Evolutionary conservation across 2,888 invertebrate species (phyloP), one percentile per base, ranked within the genome.

Genomic region (Ectemnius continuus): DNA sequence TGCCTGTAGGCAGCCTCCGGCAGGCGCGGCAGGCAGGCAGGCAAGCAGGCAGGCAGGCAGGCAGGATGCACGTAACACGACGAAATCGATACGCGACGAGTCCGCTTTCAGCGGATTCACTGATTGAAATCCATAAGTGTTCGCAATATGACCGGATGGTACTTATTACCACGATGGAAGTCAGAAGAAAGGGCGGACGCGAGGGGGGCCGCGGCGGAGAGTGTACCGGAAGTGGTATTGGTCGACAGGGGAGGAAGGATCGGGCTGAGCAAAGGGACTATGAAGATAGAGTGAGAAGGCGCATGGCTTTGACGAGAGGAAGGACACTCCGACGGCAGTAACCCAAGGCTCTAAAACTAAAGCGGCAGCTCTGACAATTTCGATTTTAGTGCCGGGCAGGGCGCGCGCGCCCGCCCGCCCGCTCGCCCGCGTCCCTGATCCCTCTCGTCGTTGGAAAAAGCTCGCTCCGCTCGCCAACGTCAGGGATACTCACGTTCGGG

Each of bases 361-460:
- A 87, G 85, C 86, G 85, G 85, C 84, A 84, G 84, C 85, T 85
- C 86, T 86, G 86, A 88, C 88, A 88, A 88, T 89, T 89, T 88
- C 87, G 88, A 89, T 88, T 89, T 89, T 87, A 88, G 85, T 87
- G 84, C 83, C 87, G 85, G 36, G 36, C 36, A 36, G 36, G 11
- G 11, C 36, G 36, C 5, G 36, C 36, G 36, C 5, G 36, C 36
- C 6, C 36, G 36, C 36, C 1, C 36, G 36, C 36, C 1, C 36
- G 36, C 36, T 36, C 36, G 36, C 36, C 6, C 84, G 82, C 80
- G 73, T 80, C 84, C 80, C 84, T 82, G 87, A 85, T 87, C 85
- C 84, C 82, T 79, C 85, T 80, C 82, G 80, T 82, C 75, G 76
- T 74, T 75, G 75, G 80, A 79, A 87, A 84, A 87, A 82, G 84